Conservation (phyloP, 2,113 vertebrate genomes). For the Aspidoscelis tigris region DNA sequence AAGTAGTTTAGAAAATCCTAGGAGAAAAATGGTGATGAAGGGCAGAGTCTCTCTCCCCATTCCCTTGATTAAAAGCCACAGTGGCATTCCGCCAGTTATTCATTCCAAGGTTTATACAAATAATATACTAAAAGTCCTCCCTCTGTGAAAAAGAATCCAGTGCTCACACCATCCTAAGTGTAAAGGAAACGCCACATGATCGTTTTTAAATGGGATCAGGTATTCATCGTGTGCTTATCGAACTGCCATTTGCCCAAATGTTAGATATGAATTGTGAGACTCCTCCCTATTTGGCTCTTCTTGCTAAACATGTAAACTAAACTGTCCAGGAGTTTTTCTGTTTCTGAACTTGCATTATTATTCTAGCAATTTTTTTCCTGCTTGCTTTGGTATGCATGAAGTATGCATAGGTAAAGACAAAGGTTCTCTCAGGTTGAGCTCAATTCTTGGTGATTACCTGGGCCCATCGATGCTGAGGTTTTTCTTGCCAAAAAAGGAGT, state of each 20-base stretch:
- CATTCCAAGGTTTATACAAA: not conserved
- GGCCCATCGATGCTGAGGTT: too few species aligned
- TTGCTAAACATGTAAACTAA: not conserved
- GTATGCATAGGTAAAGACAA: too few species aligned
- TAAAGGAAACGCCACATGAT: not conserved
- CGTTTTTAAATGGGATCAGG: not conserved
- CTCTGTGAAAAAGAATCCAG: not conserved
- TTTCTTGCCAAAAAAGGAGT: too few species aligned
- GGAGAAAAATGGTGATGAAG: not conserved
- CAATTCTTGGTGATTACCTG: too few species aligned
- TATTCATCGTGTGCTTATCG: not conserved
- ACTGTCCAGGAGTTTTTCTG: not conserved
- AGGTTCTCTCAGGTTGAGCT: too few species aligned
- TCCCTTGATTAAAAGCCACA: conserved; percentile 43
- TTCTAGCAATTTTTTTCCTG: not conserved
- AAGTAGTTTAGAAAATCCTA: conserved; percentile 29
- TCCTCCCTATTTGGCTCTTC: not conserved
- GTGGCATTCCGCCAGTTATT: not conserved
- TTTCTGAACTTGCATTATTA: not conserved
- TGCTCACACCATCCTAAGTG: not conserved
- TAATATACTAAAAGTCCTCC: not conserved
- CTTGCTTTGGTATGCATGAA: too few species aligned
- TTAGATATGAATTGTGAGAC: not conserved
- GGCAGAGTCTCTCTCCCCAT: conserved; percentile 5
- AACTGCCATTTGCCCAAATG: not conserved